phyloP scores from a whole-genome alignment of 1,140 invertebrate species.

The Heliconius eleuchia region DNA sequence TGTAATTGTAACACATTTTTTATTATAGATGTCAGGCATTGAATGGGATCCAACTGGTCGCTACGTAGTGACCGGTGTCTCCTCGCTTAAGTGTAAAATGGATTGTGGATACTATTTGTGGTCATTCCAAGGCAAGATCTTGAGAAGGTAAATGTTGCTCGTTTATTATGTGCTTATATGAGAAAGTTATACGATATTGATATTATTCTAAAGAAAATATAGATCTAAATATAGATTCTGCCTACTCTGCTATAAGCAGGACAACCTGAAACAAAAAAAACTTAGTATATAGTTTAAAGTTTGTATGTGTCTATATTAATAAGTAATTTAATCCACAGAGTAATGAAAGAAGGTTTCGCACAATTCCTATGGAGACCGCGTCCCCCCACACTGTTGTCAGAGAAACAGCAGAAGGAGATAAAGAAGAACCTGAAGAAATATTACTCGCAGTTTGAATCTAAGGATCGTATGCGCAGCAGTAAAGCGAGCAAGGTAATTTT shows the following conservation, averaged over 20 bases:
- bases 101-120: slow-evolving; percentile 98
- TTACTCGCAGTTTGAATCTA: slow-evolving; percentile 96
- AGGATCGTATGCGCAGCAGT: slow-evolving; percentile 95
- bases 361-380: slow-evolving; percentile 98
- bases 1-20: neutral
- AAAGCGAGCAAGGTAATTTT: slow-evolving; percentile 91
- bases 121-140: slow-evolving; percentile 96
- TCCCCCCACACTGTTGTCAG: slow-evolving; percentile 91
- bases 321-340: slow-evolving; percentile 74
- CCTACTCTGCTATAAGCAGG: too few relatives aligned
- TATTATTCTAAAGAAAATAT: too few relatives aligned
- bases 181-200: too few relatives aligned
- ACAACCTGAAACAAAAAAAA: too few relatives aligned
- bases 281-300: neutral
- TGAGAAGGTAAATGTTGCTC: slow-evolving; percentile 68
- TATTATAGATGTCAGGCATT: slow-evolving; percentile 91
- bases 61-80: slow-evolving; percentile 97
- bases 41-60: slow-evolving; percentile 99
- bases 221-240: too few relatives aligned
- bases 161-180: neutral
- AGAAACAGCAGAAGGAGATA: slow-evolving; percentile 94
- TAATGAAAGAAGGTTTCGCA: slow-evolving; percentile 95
- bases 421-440: slow-evolving; percentile 99
- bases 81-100: slow-evolving; percentile 97
- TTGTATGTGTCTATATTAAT: neutral